A percentile compares a stretch with the other conserved stretches of the same genome.
phyloP scores from a whole-genome alignment of 2,888 invertebrate species.

The Tanytarsus gracilentus region DNA sequence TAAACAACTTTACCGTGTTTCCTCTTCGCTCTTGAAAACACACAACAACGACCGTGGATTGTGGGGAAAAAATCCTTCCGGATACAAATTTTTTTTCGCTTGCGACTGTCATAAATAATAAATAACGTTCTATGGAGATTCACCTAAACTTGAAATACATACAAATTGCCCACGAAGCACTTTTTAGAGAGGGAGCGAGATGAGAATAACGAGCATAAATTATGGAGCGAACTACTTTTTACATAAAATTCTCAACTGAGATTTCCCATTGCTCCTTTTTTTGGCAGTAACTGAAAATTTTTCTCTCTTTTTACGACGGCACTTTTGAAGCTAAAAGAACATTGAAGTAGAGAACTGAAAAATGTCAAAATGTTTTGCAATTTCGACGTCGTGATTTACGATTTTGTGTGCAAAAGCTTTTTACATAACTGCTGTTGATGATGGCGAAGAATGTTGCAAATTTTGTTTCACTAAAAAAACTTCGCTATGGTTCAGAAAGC shows the following conservation, averaged over 20 bases:
- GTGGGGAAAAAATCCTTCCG: not conserved
- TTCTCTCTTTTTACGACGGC: too few species aligned
- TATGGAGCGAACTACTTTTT: not conserved
- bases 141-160: not conserved
- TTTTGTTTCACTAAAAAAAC: not conserved
- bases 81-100: not conserved
- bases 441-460: not conserved
- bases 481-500: not conserved
- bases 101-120: constrained; percentile 24
- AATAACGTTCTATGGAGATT: not conserved
- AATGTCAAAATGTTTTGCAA: constrained; percentile 3
- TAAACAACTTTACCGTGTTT: constrained; percentile 9
- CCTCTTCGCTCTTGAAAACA: not conserved
- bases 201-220: constrained; percentile 19
- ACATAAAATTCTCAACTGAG: not conserved
- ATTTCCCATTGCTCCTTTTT: not conserved
- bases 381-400: not conserved
- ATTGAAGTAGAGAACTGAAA: not conserved
- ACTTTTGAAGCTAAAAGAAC: not conserved
- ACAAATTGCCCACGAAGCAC: constrained; percentile 27
- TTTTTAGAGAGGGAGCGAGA: constrained; percentile 20
- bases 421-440: not conserved
- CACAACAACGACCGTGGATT: not conserved
- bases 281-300: not conserved
- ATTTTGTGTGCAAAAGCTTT: not conserved